Conservation (phyloP, 2,113 vertebrate species). For the Psittacus erithacus region DNA sequence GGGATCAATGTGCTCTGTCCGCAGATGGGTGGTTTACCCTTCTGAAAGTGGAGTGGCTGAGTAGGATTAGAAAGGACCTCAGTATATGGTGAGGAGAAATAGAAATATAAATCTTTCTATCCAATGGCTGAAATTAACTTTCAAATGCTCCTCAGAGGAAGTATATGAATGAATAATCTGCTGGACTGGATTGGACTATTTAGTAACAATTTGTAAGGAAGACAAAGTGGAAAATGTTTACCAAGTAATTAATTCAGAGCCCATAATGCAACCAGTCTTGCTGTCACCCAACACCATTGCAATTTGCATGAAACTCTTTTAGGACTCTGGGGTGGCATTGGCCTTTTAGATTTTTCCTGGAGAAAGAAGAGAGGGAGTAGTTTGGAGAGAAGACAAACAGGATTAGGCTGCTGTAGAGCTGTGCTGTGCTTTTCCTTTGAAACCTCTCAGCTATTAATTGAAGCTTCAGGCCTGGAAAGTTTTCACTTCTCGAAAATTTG, state of each 20-base stretch:
- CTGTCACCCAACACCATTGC: background rate
- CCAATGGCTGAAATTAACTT: background rate
- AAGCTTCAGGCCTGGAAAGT: background rate
- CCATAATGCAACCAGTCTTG: background rate
- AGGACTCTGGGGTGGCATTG: background rate
- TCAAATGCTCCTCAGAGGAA: background rate
- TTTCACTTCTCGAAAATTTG: background rate
- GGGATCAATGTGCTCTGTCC: rapidly evolving
- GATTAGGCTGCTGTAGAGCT: background rate
- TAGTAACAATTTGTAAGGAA: background rate
- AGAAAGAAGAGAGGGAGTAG: background rate
- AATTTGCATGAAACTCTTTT: background rate
- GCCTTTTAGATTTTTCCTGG: background rate
- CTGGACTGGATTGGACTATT: background rate
- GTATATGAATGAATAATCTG: background rate
- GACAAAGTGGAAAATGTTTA: background rate
- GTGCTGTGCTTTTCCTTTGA: background rate
- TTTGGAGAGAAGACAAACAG: background rate
- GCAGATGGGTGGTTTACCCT: background rate
- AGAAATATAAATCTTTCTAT: background rate
- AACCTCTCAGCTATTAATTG: background rate
- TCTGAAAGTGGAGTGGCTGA: background rate
- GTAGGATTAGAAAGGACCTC: background rate
- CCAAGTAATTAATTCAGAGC: background rate
- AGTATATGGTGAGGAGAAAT: background rate